Percentiles rank a stretch among this genome's conserved stretches.
Evolutionary conservation across 2,113 vertebrate genomes (phyloP).

Genomic region (Xenotilapia longispinis): DNA sequence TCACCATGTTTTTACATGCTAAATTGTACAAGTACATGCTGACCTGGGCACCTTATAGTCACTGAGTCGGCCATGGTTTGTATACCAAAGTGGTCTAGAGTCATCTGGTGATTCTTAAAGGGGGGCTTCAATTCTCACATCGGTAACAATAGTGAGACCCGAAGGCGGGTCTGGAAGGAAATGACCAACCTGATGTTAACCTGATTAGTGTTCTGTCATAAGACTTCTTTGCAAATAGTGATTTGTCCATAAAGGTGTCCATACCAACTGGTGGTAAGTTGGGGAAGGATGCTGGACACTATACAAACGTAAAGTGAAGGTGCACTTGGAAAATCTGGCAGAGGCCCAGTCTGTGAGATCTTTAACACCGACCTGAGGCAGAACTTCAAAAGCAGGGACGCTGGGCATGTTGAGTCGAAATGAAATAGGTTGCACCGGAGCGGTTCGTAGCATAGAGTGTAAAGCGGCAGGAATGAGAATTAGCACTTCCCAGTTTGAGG

Average conservation of each 20-base stretch:
- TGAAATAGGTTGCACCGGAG: background rate
- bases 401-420: background rate
- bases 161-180: background rate
- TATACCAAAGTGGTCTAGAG: background rate
- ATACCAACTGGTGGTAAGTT: background rate
- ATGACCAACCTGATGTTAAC: background rate
- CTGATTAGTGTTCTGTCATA: background rate
- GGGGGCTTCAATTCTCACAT: background rate
- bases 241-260: background rate
- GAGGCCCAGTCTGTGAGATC: background rate
- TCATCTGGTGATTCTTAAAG: background rate
- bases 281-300: background rate
- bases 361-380: background rate
- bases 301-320: background rate
- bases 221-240: background rate
- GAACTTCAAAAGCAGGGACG: background rate
- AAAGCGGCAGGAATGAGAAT: background rate
- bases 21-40: background rate
- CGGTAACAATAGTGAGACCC: background rate
- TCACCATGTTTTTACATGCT: background rate
- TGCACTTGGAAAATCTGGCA: background rate
- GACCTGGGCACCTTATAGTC: background rate
- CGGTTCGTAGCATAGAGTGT: background rate
- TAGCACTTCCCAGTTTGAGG: background rate
- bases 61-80: background rate